Conservation (phyloP, 2,888 invertebrate genomes). For the Erebia palarica region DNA sequence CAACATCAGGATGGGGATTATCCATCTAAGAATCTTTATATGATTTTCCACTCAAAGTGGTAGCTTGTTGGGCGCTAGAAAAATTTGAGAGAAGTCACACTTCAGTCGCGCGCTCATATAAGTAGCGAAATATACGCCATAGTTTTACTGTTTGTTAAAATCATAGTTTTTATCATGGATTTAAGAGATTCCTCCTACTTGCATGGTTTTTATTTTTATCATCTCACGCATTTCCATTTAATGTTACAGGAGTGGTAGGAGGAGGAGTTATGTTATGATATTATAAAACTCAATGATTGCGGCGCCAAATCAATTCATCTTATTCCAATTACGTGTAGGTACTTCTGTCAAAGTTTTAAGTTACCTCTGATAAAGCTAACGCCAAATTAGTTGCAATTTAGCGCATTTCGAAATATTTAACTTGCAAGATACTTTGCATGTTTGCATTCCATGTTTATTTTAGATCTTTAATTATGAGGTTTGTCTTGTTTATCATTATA, state of each 20-base stretch:
- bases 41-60: neutral
- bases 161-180: too few species aligned
- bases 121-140: too few species aligned
- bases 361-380: neutral
- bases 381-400: neutral
- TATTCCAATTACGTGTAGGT: too few species aligned
- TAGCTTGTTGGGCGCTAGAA: neutral
- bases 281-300: too few species aligned
- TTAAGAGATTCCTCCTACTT: too few species aligned
- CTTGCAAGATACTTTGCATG: neutral
- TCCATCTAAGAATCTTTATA: neutral
- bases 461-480: neutral
- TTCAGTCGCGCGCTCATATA: too few species aligned
- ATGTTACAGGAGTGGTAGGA: neutral
- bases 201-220: too few species aligned
- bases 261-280: neutral
- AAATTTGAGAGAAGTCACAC: neutral
- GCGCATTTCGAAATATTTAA: neutral
- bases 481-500: neutral
- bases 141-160: too few species aligned
- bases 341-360: neutral
- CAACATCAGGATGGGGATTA: neutral
- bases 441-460: constrained; percentile 12
- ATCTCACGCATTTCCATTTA: too few species aligned
- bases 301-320: too few species aligned